Evolutionary conservation across 2,113 vertebrate genomes (phyloP), one percentile per base, ranked within the genome.

Genomic region (Reinhardtius hippoglossoides): DNA sequence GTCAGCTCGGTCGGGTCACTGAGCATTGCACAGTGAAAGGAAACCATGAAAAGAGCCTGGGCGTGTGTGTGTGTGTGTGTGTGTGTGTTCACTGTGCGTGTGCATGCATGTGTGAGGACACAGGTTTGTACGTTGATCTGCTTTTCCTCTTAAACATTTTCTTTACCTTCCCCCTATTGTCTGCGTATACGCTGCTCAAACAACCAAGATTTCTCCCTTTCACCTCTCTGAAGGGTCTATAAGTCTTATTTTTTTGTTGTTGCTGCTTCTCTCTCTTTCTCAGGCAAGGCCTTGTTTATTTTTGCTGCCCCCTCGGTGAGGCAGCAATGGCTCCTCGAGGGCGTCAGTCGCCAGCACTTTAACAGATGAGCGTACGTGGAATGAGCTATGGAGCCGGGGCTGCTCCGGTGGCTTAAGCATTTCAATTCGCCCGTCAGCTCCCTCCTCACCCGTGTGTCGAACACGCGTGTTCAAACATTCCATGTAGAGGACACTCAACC

Each of bases 361-460:
- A 90, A 92, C 89, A 90, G 88, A 93, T 91, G 91, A 92, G 86
- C 71, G 37, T 85, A 88, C 88, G 80, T 87, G 62, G 81, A 87
- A 87, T 92, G 87, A 90, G 86, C 88, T 84, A 76, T 82, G 80
- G 81, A 81, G 71, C 85, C 60, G 20, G 86, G 78, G 84, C 72
- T 70, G 74, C 86, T 77, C 81, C 61, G 74, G 87, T 89, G 85
- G 67, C 80, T 86, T 26, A 40, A 85, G 89, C 70, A 64, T 89
- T 87, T 89, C 84, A 88, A 89, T 89, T 82, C 56, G 1, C 67
- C 60, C 60, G 40, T 63, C 23, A 18, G 23, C 9, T 3, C 46
- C 37, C 37, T 42, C 23, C 13, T 61, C 1, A 3, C 67, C 3
- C 67, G 50, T 52, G 71, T n/a, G 40, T 46, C 18, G 21, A 23